Evolutionary conservation across 2,113 vertebrate genomes (phyloP), one percentile per base, ranked within the genome.

Genomic region (Centropristis striata): DNA sequence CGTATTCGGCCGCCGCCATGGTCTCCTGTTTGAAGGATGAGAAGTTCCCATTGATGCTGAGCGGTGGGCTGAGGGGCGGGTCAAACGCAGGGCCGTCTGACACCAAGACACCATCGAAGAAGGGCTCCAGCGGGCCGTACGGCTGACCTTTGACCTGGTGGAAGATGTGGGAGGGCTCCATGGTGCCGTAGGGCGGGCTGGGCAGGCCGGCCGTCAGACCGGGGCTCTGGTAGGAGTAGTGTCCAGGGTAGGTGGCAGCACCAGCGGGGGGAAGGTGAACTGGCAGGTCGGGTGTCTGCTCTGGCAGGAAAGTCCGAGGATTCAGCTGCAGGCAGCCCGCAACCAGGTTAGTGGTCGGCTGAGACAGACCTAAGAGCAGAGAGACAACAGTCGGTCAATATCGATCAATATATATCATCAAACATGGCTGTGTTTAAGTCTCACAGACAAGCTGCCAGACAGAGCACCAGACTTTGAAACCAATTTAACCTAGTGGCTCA

Each of bases 31-130:
- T 99, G 95, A 97, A 99, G 86, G 97, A 97, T 49, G 98, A 96
- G 95, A 99, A 99, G 95, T 98, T 99, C 76, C 98, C 98, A 42
- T 98, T 99, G 92, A 99, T 96, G 94, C 98, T 99, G 77, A 99
- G 95, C 2, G 98, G 98, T 0, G 98, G 98, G 86, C 98, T 99
- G 75, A 99, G 96, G 0, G 98, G 98, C 25, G 92, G 97, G 88
- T 99, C 98, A 53, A 99, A 99, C 14, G 96, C 94, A 2, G 97
- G 97, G 77, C 96, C 96, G 71, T 99, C 98, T 2, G 96, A 95
- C 81, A 98, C 96, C 25, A 97, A 95, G 16, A 96, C 95, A 83
- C 95, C 95, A 28, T 99, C 98, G 13, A 98, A 98, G 91, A 98
- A 99, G 63, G 97, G 97, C 91, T 99, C 98, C 68, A 98, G 93